Base-by-base conservation (phyloP, 2,113 vertebrate genomes). In the Choloepus hoffmanni region DNA sequence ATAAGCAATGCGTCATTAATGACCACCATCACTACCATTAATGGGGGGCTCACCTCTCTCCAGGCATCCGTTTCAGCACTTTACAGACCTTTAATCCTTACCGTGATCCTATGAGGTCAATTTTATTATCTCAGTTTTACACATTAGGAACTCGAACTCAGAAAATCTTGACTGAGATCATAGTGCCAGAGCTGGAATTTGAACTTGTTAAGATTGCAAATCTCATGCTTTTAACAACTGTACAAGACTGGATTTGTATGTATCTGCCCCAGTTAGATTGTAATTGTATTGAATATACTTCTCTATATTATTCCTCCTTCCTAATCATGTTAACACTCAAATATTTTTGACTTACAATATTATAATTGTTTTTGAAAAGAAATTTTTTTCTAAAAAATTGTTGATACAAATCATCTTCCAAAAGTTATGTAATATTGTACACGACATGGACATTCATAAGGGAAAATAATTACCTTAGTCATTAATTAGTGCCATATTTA, bases 281-380 rank as follows among this genome's bases (percentile, higher is more conserved):
- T 65, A 40, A 77, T 53, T 30, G 53, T 72, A 88, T 50, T 88
- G 16, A 97, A 77, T 4, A 63, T 62, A 33, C 43, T 74, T 68
- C n/a, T 91, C 18, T 85, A 53, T 21, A 48, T 16, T 67, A 33
- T 77, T 82, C 26, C 28, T 85, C 53, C 40, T 55, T 40, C 50
- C 53, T 87, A 89, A 40, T 24, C 55, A 79, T 90, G 67, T 36
- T 85, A 30, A 67, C n/a, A 89, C 40, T 30, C 55, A 85, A 5
- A 13, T 55, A 1, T 55, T 81, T 81, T 89, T 82, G 48, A 14
- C 12, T 70, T 89, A 65, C 18, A 81, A 48, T 40, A 21, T 45
- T 63, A 50, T 11, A 85, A 28, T 96, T 50, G 62, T 43, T 78
- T 94, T 92, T 91, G 26, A 85, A 96, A 82, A 16, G 12, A 73